These are phyloP conservation scores for Chrysochloris asiatica DNA, from an alignment of 2,113 vertebrate genomes.

Conservation along the genomic window DNA sequence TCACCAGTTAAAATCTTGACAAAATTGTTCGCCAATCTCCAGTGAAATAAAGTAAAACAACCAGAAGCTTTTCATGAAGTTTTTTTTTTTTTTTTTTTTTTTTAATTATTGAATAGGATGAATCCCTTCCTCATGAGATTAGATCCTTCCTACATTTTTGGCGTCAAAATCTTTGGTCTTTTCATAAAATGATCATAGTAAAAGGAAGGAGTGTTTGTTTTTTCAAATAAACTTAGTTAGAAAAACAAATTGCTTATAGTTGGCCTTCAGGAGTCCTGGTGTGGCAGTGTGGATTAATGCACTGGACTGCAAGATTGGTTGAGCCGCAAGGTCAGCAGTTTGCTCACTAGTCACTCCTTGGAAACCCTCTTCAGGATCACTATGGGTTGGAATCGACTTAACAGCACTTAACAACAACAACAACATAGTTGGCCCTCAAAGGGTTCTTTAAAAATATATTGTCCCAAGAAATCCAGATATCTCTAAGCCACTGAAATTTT, in stretches of 20 bases:
- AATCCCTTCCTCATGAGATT: neutral
- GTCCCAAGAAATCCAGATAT: conserved; percentile 23
- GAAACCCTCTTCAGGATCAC: no score
- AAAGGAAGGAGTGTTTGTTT: neutral
- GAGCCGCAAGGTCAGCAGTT: no score
- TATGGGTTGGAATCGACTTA: no score
- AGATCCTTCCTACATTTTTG: neutral
- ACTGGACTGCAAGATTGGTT: no score
- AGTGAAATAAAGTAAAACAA: neutral
- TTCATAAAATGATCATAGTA: neutral
- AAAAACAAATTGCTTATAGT: neutral
- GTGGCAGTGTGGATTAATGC: no score
- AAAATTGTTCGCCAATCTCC: neutral
- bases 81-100: neutral
- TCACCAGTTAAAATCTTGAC: neutral
- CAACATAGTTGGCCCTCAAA: conserved; percentile 3
- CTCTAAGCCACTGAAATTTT: conserved; percentile 10
- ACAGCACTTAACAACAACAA: no score
- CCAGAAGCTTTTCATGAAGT: neutral
- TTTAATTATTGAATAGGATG: neutral
- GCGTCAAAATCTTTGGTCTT: neutral
- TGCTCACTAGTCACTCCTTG: no score
- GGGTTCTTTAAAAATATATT: neutral
- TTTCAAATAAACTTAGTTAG: conserved; percentile 15
- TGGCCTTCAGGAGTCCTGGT: no score